Percentiles rank a stretch among this genome's conserved stretches.
phyloP scores from a whole-genome alignment of 1,140 invertebrate genomes.

The Mercenaria mercenaria region DNA sequence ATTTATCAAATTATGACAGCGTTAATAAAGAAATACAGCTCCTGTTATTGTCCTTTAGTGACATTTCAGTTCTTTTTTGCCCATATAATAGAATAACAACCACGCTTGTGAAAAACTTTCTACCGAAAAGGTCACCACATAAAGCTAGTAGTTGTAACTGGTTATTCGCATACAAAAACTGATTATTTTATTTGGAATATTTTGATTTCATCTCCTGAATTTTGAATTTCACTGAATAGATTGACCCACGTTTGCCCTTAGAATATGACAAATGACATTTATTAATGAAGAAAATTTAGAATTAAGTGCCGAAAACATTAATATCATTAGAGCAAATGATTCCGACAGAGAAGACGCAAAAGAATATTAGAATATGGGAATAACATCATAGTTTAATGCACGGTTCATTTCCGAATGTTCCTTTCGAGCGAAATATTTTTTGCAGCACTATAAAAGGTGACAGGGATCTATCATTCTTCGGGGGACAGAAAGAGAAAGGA shows the following conservation, averaged over 20 bases:
- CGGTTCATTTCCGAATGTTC: slow-evolving; percentile 42
- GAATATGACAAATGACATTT: slow-evolving; percentile 48
- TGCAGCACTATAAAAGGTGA: slow-evolving; percentile 28
- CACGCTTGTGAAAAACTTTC: background rate
- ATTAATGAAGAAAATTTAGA: slow-evolving; percentile 23
- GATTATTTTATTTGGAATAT: too few species aligned
- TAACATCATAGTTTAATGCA: slow-evolving; percentile 10
- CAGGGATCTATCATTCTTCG: slow-evolving; percentile 52
- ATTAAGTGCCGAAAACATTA: slow-evolving; percentile 20
- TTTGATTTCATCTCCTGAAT: background rate
- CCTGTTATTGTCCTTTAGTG: too few species aligned
- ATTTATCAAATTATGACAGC: too few species aligned
- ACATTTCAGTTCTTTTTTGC: too few species aligned
- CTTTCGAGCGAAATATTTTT: slow-evolving; percentile 55
- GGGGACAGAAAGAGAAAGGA: slow-evolving; percentile 42
- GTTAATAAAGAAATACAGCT: too few species aligned
- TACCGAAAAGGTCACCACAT: background rate
- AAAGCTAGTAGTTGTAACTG: background rate
- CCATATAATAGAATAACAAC: background rate
- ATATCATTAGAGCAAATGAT: slow-evolving; percentile 24
- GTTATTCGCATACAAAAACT: background rate
- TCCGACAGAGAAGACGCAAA: background rate
- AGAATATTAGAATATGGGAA: background rate
- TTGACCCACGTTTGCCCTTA: background rate
- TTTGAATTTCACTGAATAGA: background rate